These are phyloP conservation scores for Limnephilus marmoratus DNA, from an alignment of 2,888 invertebrate species.

Conservation along the genomic window DNA sequence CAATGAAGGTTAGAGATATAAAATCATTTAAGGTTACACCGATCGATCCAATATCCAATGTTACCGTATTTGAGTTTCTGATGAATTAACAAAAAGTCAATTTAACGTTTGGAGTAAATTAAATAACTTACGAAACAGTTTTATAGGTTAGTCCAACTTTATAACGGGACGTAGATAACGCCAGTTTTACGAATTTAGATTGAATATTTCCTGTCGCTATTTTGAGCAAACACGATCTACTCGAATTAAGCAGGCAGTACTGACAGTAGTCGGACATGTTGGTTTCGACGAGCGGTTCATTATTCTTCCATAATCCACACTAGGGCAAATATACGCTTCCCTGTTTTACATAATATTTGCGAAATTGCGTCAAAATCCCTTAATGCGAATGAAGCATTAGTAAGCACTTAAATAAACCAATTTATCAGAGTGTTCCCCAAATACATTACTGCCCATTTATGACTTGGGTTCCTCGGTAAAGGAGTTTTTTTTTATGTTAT, in stretches of 20 bases:
- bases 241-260: not conserved
- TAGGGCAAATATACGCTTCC: not conserved
- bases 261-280: not conserved
- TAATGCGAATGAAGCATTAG: slow-evolving; percentile 28
- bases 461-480: not conserved
- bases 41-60: too few species aligned
- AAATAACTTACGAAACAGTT: not conserved
- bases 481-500: slow-evolving; percentile 15
- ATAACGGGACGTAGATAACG: not conserved
- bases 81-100: too few species aligned
- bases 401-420: slow-evolving; percentile 37
- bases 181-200: not conserved
- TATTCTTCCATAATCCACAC: not conserved
- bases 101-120: not conserved
- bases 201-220: not conserved
- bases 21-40: too few species aligned
- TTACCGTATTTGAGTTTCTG: too few species aligned
- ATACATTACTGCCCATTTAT: slow-evolving; percentile 39
- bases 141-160: not conserved
- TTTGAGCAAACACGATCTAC: not conserved
- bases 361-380: not conserved
- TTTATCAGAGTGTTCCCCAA: slow-evolving; percentile 28
- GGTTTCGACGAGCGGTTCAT: not conserved
- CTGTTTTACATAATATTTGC: not conserved
- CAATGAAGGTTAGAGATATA: too few species aligned